Conservation (phyloP, 2,113 vertebrate species). For the Anas platyrhynchos region DNA sequence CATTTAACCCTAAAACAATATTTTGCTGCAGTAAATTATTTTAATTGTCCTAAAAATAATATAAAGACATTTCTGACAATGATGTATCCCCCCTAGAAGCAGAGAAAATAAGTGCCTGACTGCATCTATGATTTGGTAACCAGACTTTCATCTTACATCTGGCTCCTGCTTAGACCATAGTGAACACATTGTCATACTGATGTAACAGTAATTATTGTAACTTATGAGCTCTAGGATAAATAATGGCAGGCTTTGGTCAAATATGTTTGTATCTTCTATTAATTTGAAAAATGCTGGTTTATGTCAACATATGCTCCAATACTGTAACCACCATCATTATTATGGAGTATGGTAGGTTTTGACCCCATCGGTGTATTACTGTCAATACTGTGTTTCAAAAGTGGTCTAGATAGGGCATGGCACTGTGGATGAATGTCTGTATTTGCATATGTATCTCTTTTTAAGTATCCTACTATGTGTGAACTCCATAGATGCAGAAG, state of each 20-base stretch:
- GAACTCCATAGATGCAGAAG: rapidly evolving
- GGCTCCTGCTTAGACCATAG: background rate
- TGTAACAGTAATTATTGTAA: background rate
- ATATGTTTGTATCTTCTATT: background rate
- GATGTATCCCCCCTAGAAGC: background rate
- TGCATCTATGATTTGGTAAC: background rate
- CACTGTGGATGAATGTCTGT: background rate
- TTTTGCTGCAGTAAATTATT: background rate
- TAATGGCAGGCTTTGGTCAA: background rate
- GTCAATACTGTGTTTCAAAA: background rate
- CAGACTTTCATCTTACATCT: background rate
- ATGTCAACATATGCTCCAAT: background rate
- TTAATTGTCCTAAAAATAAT: background rate
- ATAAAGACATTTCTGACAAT: background rate
- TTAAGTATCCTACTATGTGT: no score
- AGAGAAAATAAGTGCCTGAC: background rate
- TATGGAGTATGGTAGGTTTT: rapidly evolving
- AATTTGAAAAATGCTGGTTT: rapidly evolving
- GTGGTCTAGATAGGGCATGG: background rate
- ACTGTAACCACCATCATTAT: background rate
- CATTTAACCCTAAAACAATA: background rate
- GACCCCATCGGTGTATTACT: background rate
- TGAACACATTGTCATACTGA: rapidly evolving
- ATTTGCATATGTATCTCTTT: background rate
- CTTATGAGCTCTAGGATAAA: background rate